Evolutionary conservation across 2,888 invertebrate species (phyloP), one percentile per base, ranked within the genome.

Genomic region (Cactoblastis cactorum): DNA sequence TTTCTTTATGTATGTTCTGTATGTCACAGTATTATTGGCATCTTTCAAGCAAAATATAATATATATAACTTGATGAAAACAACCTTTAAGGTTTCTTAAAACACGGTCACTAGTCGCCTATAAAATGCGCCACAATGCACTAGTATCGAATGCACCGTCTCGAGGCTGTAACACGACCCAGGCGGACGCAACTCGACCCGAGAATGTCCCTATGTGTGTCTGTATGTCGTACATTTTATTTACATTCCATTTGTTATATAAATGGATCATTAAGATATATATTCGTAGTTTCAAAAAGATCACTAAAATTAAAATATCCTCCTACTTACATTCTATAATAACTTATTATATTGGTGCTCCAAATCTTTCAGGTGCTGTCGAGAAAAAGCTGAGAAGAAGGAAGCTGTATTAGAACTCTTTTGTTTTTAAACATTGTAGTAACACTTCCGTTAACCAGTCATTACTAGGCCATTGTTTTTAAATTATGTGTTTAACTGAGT

Each of bases 101-200:
- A 9, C 9, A 28, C 3, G 22, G 8, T 18, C 38, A 9, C 9
- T 43, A 4, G 15, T 28, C 28, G 43, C 9, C 3, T 15, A 14
- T 43, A 24, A 28, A 12, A 11, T 43, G 24, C 2, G 11, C 43
- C 9, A 1, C 32, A 28, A 32, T 17, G 14, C n/a, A 14, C 2
- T 1, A 17, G 43, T 28, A 43, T 43, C 43, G 28, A 43, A 28
- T 43, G 43, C 43, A 43, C 28, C 28, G 17, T 11, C 28, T 43
- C 43, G 43, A 43, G 43, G 43, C n/a, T 17, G 43, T 28, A 43
- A 43, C 32, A 17, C 43, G 43, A 43, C 17, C 43, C 28, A 9
- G 28, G 15, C 28, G 43, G 43, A 32, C 43, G 43, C 43, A 43
- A 43, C 28, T 28, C 9, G 43, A 43, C 17, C 14, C 43, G 6